These are phyloP conservation scores for Junonia oenone DNA, from an alignment of 2,888 invertebrate species.

Conservation along the genomic window DNA sequence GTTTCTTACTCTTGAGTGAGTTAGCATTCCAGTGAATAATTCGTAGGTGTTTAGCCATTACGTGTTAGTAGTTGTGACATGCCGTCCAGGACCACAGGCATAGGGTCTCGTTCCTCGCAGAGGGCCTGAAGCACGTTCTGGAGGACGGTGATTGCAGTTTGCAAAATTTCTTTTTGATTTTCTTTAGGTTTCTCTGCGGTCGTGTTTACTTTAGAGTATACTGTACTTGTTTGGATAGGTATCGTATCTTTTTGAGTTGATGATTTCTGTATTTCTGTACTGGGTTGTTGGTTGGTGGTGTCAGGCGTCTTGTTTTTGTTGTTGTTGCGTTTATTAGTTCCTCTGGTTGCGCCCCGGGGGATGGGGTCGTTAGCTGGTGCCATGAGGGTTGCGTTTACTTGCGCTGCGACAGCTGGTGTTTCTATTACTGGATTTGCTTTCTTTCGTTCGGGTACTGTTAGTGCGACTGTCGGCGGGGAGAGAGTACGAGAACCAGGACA, in stretches of 20 bases:
- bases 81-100: neutral
- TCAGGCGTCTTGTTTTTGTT: too few relatives aligned
- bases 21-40: neutral
- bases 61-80: neutral
- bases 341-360: too few relatives aligned
- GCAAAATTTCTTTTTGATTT: neutral
- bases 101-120: neutral
- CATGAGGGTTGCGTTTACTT: slow-evolving; percentile 56
- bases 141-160: neutral
- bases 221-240: too few relatives aligned
- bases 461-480: too few relatives aligned
- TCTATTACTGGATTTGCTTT: too few relatives aligned
- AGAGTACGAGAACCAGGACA: too few relatives aligned
- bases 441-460: too few relatives aligned
- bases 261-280: too few relatives aligned
- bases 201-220: too few relatives aligned
- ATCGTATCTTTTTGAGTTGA: too few relatives aligned
- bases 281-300: neutral
- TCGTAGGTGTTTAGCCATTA: neutral
- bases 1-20: neutral
- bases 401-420: slow-evolving; percentile 42
- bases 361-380: slow-evolving; percentile 16
- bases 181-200: too few relatives aligned
- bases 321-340: too few relatives aligned
- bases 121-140: neutral